Base-by-base conservation (phyloP, 2,113 vertebrate species). In the Ascaphus truei region DNA sequence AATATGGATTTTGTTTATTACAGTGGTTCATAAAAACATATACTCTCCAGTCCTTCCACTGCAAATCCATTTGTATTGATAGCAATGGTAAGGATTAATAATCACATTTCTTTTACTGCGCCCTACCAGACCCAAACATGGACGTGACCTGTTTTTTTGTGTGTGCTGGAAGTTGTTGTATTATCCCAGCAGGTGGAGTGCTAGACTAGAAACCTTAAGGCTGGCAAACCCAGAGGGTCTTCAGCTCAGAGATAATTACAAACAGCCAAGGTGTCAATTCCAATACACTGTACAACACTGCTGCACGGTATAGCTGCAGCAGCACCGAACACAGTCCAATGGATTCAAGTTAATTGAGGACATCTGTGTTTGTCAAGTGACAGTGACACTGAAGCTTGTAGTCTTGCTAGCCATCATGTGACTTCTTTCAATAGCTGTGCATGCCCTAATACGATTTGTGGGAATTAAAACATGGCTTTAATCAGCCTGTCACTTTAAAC, bases 131-230 rank as follows among this genome's bases (percentile, higher is more conserved):
- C 47, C 31, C 15, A 18, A 25, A 16, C 23, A 27, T n/a, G n/a
- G 47, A 52, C 45, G 20, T 53, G 62, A 31, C n/a, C 31, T 64
- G 31, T 37, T 37, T 37, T 33, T 20, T 16, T n/a, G 26, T n/a
- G 3, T 61, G 26, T n/a, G 3, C 45, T 11, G 23, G 27, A 60
- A 36, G 26, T 20, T 64, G 74, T 50, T 11, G 13, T 31, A 26
- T 34, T 31, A 52, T 33, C 34, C 52, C 29, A 59, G 39, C 58
- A 68, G 68, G 57, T 63, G 34, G 62, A 34, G 12, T 29, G 51
- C 22, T 53, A 64, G 48, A 15, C 27, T 51, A 20, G 26, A 16
- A 43, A 52, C 48, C 9, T 71, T 47, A 39, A 52, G 57, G 37
- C 25, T 61, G 34, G 48, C 22, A 33, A 64, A 41, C 25, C 26